Evolutionary conservation across 2,797 vertebrate genomes (phyloP).

Genomic region (Thamnophis elegans): DNA sequence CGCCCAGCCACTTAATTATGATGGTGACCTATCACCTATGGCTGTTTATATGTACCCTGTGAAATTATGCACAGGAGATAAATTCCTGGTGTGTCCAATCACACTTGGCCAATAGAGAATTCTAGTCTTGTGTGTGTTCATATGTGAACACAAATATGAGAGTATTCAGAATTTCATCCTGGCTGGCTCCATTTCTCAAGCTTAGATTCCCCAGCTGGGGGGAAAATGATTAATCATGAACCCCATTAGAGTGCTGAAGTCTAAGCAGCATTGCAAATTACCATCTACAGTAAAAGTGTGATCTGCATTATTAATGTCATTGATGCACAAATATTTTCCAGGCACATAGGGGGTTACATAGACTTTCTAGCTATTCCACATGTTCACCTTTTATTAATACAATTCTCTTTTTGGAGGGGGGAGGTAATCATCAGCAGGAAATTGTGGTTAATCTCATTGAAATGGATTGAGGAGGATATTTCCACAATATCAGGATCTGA

Average conservation of each 20-base stretch:
- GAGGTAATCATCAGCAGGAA: not conserved
- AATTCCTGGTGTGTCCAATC: not conserved
- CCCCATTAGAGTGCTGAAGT: not conserved
- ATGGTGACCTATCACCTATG: not conserved
- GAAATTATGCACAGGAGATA: not conserved
- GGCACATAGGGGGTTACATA: not conserved
- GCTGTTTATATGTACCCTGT: no score
- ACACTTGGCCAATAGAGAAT: not conserved
- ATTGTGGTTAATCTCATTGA: not conserved
- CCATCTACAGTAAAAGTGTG: slow-evolving; percentile 1
- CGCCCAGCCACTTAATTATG: not conserved
- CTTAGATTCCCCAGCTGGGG: not conserved
- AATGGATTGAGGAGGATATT: not conserved
- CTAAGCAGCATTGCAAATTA: slow-evolving; percentile 5
- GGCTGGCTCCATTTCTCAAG: not conserved
- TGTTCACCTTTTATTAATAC: not conserved
- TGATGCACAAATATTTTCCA: not conserved
- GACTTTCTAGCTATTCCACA: not conserved
- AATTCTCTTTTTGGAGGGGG: not conserved
- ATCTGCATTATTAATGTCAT: slow-evolving; percentile 1
- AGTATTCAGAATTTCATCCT: not conserved
- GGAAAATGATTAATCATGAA: not conserved
- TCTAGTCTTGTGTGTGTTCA: no score
- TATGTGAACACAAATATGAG: no score
- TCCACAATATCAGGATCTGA: not conserved